A percentile compares a stretch with the other conserved stretches of the same genome.
These are phyloP conservation scores for Mus musculus DNA, from an alignment of 2,113 vertebrate genomes.

Conservation along the genomic window DNA sequence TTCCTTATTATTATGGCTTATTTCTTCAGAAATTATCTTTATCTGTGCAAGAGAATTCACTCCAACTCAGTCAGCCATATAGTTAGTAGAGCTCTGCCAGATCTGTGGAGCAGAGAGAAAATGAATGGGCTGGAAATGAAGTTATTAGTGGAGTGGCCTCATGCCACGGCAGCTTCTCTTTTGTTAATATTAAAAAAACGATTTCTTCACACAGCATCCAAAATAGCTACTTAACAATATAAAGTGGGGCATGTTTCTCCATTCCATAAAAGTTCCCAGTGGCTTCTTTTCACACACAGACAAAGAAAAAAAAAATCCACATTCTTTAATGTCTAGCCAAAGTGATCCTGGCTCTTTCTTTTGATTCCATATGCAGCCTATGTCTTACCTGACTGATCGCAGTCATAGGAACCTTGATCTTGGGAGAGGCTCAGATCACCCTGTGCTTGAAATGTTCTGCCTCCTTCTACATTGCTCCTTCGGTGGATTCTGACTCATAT, in stretches of 20 bases:
- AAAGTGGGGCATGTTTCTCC: neutral
- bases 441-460: neutral
- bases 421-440: neutral
- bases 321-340: neutral
- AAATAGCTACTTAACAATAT: slow-evolving; percentile 11
- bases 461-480: neutral
- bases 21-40: neutral
- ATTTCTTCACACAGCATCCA: neutral
- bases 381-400: neutral
- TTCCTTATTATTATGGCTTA: neutral
- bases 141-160: neutral
- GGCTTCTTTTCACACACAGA: neutral
- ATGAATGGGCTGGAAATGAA: neutral
- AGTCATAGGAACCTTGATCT: neutral
- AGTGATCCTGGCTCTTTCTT: neutral
- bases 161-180: neutral
- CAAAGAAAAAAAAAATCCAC: neutral
- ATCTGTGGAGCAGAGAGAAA: neutral
- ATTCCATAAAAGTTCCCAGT: neutral
- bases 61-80: neutral
- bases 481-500: neutral
- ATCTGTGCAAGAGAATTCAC: neutral
- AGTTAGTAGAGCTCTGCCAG: neutral
- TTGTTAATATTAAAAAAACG: slow-evolving; percentile 27
- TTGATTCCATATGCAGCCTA: neutral